Evolutionary conservation across 2,797 vertebrate genomes (phyloP).

Genomic region (Denticeps clupeoides): DNA sequence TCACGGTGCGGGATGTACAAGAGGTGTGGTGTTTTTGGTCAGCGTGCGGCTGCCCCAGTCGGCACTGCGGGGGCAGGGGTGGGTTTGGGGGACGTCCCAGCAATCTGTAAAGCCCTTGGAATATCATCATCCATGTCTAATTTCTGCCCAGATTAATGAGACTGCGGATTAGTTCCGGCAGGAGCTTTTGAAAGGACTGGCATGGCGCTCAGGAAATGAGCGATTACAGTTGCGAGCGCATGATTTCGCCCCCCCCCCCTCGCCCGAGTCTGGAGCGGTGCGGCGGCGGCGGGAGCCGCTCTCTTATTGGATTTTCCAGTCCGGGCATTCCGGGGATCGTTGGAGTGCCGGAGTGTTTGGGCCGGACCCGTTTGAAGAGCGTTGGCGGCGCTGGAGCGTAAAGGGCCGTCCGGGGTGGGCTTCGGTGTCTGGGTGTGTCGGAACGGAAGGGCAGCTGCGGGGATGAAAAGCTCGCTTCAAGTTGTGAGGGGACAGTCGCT

Average conservation of each 20-base stretch:
- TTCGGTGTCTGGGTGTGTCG: slow-evolving; percentile 6
- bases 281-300: slow-evolving; percentile 3
- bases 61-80: neutral
- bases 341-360: neutral
- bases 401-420: slow-evolving; percentile 8
- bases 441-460: too few relatives aligned
- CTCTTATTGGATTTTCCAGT: slow-evolving; percentile 7
- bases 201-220: slow-evolving; percentile 36
- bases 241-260: slow-evolving; percentile 16
- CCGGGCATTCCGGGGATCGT: neutral
- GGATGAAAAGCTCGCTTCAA: too few relatives aligned
- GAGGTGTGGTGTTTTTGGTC: too few relatives aligned
- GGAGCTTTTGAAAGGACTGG: slow-evolving; percentile 34
- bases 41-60: neutral
- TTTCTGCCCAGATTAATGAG: slow-evolving; percentile 39
- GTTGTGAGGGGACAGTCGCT: too few relatives aligned
- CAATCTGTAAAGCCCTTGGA: slow-evolving; percentile 2
- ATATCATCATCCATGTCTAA: slow-evolving; percentile 28
- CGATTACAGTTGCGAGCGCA: slow-evolving; percentile 36
- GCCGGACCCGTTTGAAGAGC: too few relatives aligned
- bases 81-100: neutral
- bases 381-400: too few relatives aligned
- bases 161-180: slow-evolving; percentile 39
- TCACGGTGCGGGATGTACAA: too few relatives aligned
- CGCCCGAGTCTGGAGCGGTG: neutral